These are phyloP conservation scores for Drosophila orena DNA, from an alignment of 1,140 invertebrate genomes.

Conservation along the genomic window DNA sequence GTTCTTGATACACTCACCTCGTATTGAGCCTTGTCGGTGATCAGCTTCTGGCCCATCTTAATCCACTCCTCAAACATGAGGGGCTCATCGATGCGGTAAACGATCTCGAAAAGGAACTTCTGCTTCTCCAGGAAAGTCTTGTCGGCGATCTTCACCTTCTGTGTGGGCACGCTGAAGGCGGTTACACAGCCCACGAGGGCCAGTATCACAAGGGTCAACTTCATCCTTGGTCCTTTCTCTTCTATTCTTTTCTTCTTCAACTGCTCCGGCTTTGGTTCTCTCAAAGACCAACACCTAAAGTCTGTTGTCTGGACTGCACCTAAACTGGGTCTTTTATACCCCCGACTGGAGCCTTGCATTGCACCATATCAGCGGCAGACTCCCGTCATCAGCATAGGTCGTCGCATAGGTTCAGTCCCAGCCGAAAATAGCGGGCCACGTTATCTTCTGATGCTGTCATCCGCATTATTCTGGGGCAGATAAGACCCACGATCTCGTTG, in stretches of 20 bases:
- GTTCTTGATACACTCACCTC: slow-evolving; percentile 70
- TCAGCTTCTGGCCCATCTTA: slow-evolving; percentile 55
- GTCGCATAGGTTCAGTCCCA: slow-evolving; percentile 20
- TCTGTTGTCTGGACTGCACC: slow-evolving; percentile 56
- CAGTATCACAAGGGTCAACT: slow-evolving; percentile 62
- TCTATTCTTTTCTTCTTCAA: slow-evolving; percentile 23
- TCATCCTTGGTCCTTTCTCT: slow-evolving; percentile 55
- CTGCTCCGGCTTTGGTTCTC: slow-evolving; percentile 70
- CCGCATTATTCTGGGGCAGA: neutral
- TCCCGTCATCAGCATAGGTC: slow-evolving; percentile 24
- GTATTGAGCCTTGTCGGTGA: slow-evolving; percentile 62
- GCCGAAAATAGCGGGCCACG: slow-evolving; percentile 16
- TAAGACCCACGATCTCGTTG: slow-evolving; percentile 2
- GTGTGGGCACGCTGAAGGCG: slow-evolving; percentile 53
- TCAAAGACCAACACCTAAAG: slow-evolving; percentile 72
- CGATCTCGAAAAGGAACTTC: slow-evolving; percentile 87
- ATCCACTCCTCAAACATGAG: slow-evolving; percentile 74
- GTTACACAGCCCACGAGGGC: slow-evolving; percentile 72
- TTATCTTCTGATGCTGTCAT: slow-evolving; percentile 26
- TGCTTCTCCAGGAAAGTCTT: slow-evolving; percentile 86
- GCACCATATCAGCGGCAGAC: slow-evolving; percentile 52
- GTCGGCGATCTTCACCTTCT: slow-evolving; percentile 64
- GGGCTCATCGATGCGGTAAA: slow-evolving; percentile 86
- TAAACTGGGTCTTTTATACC: slow-evolving; percentile 45
- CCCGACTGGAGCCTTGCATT: slow-evolving; percentile 11